These are phyloP conservation scores for Lutjanus campechanus DNA, from an alignment of 2,797 vertebrate species.

Conservation along the genomic window DNA sequence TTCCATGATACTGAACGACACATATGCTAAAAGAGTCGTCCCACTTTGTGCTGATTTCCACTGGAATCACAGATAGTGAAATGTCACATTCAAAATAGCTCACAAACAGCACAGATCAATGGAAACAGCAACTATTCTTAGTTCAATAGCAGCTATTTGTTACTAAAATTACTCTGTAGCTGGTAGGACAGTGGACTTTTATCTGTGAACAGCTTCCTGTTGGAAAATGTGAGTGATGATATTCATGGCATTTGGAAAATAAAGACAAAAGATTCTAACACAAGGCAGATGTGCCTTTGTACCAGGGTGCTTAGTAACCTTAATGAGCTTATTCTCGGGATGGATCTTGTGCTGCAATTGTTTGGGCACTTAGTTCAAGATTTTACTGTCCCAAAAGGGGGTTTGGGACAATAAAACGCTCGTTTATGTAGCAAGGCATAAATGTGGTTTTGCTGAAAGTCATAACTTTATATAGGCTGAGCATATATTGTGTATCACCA, in stretches of 20 bases:
- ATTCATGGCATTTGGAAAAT: constrained; percentile 61
- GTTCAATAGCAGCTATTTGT: constrained; percentile 62
- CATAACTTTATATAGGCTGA: constrained; percentile 53
- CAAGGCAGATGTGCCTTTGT: constrained; percentile 53
- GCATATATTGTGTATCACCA: constrained; percentile 23
- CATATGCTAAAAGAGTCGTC: constrained; percentile 5
- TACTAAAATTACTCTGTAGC: constrained; percentile 62
- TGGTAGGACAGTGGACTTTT: constrained; percentile 59
- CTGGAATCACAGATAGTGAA: constrained; percentile 50
- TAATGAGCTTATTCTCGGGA: constrained; percentile 58
- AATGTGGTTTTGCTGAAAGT: constrained; percentile 47
- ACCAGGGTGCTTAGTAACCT: constrained; percentile 27
- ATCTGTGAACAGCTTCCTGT: constrained; percentile 64
- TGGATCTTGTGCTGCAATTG: constrained; percentile 40
- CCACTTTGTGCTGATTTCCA: constrained; percentile 20
- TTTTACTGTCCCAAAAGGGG: constrained; percentile 34
- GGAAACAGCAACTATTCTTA: constrained; percentile 67
- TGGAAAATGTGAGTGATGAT: constrained; percentile 69
- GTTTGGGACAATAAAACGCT: constrained; percentile 37
- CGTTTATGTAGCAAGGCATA: constrained; percentile 46
- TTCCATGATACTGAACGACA: constrained; percentile 5
- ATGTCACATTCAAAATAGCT: constrained; percentile 73
- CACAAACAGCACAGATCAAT: constrained; percentile 62
- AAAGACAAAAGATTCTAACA: constrained; percentile 53
- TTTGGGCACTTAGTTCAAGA: constrained; percentile 35